phyloP scores from a whole-genome alignment of 2,113 vertebrate genomes.

The Paratilapia polleni region DNA sequence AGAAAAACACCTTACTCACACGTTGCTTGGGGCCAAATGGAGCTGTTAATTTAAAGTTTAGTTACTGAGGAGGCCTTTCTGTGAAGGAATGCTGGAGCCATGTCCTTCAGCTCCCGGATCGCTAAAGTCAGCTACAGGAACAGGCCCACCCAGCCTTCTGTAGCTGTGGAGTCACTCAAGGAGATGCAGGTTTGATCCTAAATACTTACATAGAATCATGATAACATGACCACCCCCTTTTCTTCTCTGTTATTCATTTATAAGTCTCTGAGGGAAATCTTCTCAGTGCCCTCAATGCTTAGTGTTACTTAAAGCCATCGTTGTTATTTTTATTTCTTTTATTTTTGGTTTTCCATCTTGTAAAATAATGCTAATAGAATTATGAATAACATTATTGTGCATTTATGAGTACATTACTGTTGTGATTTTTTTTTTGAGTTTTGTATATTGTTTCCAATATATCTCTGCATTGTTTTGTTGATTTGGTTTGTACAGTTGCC shows the following conservation, averaged over 20 bases:
- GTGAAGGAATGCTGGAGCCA: constrained; percentile 36
- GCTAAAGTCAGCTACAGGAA: constrained; percentile 71
- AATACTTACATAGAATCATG: not conserved
- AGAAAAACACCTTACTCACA: not conserved
- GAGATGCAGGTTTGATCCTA: constrained; percentile 77
- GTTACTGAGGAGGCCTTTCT: not conserved
- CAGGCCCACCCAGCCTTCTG: constrained; percentile 44
- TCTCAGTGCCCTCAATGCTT: not conserved
- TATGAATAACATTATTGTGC: no score
- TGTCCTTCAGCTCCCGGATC: constrained; percentile 61
- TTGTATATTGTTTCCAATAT: no score
- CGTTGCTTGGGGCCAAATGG: not conserved
- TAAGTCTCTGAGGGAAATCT: not conserved
- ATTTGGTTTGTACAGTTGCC: no score
- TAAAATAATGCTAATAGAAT: no score
- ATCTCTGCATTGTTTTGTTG: no score
- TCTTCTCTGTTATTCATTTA: not conserved
- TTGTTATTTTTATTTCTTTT: no score
- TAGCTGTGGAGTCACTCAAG: constrained; percentile 58
- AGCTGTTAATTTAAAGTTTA: not conserved
- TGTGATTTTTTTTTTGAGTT: no score
- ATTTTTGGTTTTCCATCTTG: no score
- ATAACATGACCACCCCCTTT: no score
- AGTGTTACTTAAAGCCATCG: no score
- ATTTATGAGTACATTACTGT: no score